Evolutionary conservation across 2,797 vertebrate genomes (phyloP).

Genomic region (Amphiprion clarkii): DNA sequence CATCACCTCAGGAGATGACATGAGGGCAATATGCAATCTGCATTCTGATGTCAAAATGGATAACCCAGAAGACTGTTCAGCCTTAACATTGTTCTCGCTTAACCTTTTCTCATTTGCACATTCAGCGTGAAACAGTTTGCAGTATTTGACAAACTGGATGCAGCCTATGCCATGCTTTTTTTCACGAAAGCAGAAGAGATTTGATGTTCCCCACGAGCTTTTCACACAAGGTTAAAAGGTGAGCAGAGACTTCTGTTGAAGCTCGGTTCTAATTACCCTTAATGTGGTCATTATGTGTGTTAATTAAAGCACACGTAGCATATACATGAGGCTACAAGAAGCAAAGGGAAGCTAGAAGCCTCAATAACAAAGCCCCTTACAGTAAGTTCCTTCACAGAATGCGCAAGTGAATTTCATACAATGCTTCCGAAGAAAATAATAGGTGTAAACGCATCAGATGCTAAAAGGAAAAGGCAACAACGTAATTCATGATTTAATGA

Average conservation of each 20-base stretch:
- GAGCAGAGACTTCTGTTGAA: not conserved
- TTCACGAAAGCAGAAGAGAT: not conserved
- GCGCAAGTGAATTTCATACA: not conserved
- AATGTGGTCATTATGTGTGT: not conserved
- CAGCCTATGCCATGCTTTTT: not conserved
- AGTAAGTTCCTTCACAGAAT: not conserved
- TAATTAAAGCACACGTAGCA: conserved; percentile 1
- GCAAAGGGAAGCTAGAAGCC: not conserved
- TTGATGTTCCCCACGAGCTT: not conserved
- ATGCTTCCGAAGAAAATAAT: conserved; percentile 4
- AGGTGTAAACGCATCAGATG: not conserved
- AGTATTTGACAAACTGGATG: not conserved
- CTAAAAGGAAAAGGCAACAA: not conserved
- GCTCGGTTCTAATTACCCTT: not conserved
- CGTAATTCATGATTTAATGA: not conserved
- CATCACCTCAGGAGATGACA: not conserved
- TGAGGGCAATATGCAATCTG: not conserved
- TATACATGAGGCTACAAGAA: not conserved
- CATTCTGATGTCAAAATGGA: not conserved
- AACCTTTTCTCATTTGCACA: conserved; percentile 6
- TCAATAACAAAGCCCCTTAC: not conserved
- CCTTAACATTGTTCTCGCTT: not conserved
- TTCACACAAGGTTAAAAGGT: conserved; percentile 13
- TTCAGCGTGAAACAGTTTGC: not conserved
- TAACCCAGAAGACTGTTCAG: not conserved